These are phyloP conservation scores for Malthinus seriepunctatus DNA, from an alignment of 2,888 invertebrate genomes.

Conservation along the genomic window DNA sequence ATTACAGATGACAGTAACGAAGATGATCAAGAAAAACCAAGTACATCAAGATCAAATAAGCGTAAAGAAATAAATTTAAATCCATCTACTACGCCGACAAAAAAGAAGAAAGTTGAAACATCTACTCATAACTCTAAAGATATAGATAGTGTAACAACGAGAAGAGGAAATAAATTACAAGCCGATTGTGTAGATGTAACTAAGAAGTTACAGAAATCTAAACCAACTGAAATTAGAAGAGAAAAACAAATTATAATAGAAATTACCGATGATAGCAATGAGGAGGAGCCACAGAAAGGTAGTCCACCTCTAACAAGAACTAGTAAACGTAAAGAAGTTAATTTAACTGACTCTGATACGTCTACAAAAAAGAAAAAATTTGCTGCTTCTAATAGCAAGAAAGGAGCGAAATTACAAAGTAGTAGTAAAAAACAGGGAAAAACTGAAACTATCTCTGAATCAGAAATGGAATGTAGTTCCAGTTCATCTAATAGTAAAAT, in stretches of 20 bases:
- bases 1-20: conserved; percentile 5
- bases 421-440: too few relatives aligned
- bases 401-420: not conserved
- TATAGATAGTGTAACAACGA: not conserved
- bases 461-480: too few relatives aligned
- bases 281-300: not conserved
- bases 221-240: not conserved
- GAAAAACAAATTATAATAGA: not conserved
- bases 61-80: not conserved
- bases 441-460: too few relatives aligned
- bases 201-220: not conserved
- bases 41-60: not conserved
- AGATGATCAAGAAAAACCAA: not conserved
- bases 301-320: not conserved
- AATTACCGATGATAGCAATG: conserved; percentile 4
- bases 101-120: not conserved
- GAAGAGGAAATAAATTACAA: not conserved
- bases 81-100: not conserved
- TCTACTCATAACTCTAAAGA: not conserved
- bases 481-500: not conserved
- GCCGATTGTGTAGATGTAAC: not conserved
- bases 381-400: not conserved
- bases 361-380: not conserved
- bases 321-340: not conserved
- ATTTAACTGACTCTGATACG: not conserved